Conservation (phyloP, 1,140 invertebrate species). For the Coboldia fuscipes region DNA sequence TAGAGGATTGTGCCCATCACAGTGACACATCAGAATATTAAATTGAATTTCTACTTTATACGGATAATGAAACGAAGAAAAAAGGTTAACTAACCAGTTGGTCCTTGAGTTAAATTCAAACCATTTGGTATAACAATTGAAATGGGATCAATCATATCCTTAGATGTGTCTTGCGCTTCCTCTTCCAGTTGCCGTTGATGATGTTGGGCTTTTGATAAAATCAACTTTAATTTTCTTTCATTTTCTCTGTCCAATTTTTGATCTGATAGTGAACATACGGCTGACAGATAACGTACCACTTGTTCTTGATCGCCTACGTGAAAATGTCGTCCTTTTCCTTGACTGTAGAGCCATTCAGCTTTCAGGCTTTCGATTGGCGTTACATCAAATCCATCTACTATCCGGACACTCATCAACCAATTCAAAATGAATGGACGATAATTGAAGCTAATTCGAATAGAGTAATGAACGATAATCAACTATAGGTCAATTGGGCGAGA, state of each 20-base stretch:
- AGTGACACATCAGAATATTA: no score
- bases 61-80: no score
- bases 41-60: no score
- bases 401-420: conserved; percentile 63
- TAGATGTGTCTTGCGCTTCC: conserved; percentile 11
- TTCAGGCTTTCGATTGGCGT: conserved; percentile 71
- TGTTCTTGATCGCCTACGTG: conserved; percentile 55
- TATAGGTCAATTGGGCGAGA: no score
- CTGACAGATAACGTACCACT: conserved; percentile 50
- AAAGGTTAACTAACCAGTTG: no score
- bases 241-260: conserved; percentile 51
- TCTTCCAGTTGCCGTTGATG: conserved; percentile 54
- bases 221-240: conserved; percentile 54
- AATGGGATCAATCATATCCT: no score
- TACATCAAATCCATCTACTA: conserved; percentile 64
- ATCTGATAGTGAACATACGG: conserved; percentile 44
- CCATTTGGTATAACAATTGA: no score
- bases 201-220: conserved; percentile 63
- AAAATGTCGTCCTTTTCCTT: conserved; percentile 65
- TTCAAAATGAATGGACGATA: conserved; percentile 74
- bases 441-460: conserved; percentile 65
- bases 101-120: no score
- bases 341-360: conserved; percentile 77
- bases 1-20: no score
- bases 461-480: no score